Evolutionary conservation across 2,113 vertebrate species (phyloP).

Genomic region (Telmatochromis sp.): DNA sequence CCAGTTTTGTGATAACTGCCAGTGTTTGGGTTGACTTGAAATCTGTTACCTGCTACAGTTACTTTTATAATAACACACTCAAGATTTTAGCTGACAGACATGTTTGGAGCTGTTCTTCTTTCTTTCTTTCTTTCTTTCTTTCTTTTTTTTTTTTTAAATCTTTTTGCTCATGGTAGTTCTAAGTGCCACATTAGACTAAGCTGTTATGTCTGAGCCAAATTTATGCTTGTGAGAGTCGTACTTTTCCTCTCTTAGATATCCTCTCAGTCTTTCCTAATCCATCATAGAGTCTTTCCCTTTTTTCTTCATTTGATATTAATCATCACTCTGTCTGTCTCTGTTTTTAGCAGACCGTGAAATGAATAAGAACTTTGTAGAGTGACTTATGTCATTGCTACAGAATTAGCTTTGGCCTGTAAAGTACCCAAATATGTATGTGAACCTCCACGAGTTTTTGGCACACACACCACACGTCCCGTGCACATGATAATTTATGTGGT

Average conservation of each 20-base stretch:
- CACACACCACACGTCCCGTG: not conserved
- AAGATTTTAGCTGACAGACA: not conserved
- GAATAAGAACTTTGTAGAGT: not conserved
- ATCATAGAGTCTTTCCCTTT: not conserved
- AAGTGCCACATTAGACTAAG: not conserved
- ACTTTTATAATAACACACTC: not conserved
- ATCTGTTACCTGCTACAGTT: not conserved
- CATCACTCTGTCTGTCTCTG: not conserved
- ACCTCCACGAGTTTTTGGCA: not conserved
- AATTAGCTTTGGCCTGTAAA: not conserved
- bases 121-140: not conserved
- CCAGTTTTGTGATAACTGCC: not conserved
- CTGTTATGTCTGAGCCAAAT: not conserved
- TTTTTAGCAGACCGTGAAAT: not conserved
- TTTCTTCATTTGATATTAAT: not conserved
- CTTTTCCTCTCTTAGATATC: not conserved
- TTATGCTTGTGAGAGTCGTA: not conserved
- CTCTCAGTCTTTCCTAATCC: not conserved
- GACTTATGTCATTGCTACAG: not conserved
- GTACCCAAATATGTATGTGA: not conserved
- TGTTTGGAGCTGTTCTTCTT: not conserved
- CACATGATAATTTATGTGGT: not conserved
- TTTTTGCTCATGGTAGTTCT: not conserved
- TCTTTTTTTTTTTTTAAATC: rapidly evolving
- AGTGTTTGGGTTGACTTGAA: not conserved